Evolutionary conservation across 2,888 invertebrate species (phyloP).

Genomic region (Leucoma salicis): DNA sequence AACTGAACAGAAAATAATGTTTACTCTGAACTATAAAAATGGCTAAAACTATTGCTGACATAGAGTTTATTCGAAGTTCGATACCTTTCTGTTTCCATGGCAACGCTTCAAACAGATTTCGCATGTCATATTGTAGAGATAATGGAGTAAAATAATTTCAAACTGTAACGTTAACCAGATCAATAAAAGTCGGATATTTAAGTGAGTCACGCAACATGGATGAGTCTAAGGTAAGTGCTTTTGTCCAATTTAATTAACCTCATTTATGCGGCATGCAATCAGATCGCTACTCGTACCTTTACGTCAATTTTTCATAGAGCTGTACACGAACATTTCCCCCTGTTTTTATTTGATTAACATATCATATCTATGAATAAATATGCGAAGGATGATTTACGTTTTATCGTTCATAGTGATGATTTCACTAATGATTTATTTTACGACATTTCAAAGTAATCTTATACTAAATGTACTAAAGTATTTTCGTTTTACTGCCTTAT

Average conservation of each 20-base stretch:
- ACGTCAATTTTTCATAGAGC: slow-evolving; percentile 12
- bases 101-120: slow-evolving; percentile 47
- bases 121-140: slow-evolving; percentile 62
- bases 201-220: slow-evolving; percentile 72
- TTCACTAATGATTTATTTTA: too few relatives aligned
- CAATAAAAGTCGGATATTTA: slow-evolving; percentile 69
- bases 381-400: too few relatives aligned
- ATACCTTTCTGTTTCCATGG: slow-evolving; percentile 58
- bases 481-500: too few relatives aligned
- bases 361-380: too few relatives aligned
- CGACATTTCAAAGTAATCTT: too few relatives aligned
- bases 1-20: too few relatives aligned
- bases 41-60: too few relatives aligned
- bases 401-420: too few relatives aligned
- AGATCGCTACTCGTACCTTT: slow-evolving; percentile 41
- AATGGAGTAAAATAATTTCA: slow-evolving; percentile 73
- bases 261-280: slow-evolving; percentile 60
- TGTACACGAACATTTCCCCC: slow-evolving; percentile 22
- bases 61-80: too few relatives aligned
- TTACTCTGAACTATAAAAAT: too few relatives aligned
- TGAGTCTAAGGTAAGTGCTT: slow-evolving; percentile 61
- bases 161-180: slow-evolving; percentile 62
- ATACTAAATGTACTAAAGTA: too few relatives aligned
- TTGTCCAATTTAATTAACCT: slow-evolving; percentile 50
- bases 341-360: background rate